A percentile compares a stretch with the other conserved stretches of the same genome.
phyloP scores from a whole-genome alignment of 2,888 invertebrate species.

The Acleris literana region DNA sequence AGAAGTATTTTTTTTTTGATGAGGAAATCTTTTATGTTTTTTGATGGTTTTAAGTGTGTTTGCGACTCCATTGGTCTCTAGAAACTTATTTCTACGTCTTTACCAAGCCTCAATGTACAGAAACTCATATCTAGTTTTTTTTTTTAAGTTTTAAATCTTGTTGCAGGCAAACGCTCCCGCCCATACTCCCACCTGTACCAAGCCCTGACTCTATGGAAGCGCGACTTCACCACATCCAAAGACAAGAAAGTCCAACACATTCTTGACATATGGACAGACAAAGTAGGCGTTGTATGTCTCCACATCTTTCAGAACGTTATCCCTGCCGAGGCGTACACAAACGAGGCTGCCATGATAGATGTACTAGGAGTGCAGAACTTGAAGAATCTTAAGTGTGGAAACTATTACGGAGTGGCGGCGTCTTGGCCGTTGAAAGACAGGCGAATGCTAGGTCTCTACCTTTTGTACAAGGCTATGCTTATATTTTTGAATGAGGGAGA shows the following conservation, averaged over 20 bases:
- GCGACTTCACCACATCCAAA: slow-evolving; percentile 69
- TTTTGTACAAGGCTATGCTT: slow-evolving; percentile 91
- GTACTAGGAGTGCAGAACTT: slow-evolving; percentile 90
- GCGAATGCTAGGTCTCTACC: slow-evolving; percentile 89
- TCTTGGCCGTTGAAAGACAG: slow-evolving; percentile 89
- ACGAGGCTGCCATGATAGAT: slow-evolving; percentile 97
- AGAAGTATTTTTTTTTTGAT: too few relatives aligned
- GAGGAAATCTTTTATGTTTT: too few relatives aligned
- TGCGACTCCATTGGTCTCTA: too few relatives aligned
- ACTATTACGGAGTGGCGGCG: slow-evolving; percentile 91
- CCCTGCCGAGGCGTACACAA: slow-evolving; percentile 95
- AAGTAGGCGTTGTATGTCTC: slow-evolving; percentile 93
- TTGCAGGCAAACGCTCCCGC: slow-evolving; percentile 87
- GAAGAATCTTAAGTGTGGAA: slow-evolving; percentile 90
- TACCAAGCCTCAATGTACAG: too few relatives aligned
- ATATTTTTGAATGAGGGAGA: slow-evolving; percentile 95
- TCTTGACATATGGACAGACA: slow-evolving; percentile 92
- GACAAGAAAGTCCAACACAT: slow-evolving; percentile 90
- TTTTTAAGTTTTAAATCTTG: neutral
- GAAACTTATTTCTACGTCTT: too few relatives aligned
- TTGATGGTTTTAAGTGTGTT: too few relatives aligned
- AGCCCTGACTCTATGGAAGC: slow-evolving; percentile 88
- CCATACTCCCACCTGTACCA: slow-evolving; percentile 96
- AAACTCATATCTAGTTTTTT: too few relatives aligned
- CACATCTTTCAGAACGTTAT: slow-evolving; percentile 96